phyloP scores from a whole-genome alignment of 2,797 vertebrate genomes.

The Bryconaethiops microstoma region DNA sequence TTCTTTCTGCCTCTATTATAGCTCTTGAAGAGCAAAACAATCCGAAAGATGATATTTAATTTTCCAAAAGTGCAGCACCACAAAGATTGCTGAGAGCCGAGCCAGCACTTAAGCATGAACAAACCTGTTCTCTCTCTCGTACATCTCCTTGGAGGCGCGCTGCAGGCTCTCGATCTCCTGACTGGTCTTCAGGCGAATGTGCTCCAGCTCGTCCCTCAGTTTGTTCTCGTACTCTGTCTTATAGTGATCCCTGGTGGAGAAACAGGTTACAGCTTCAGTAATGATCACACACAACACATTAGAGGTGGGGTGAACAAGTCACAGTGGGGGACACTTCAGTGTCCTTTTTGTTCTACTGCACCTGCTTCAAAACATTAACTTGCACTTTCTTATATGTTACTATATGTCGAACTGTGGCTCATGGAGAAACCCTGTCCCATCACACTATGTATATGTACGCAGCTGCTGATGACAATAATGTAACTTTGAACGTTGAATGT shows the following conservation, averaged over 20 bases:
- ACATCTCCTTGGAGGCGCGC: constrained; percentile 92
- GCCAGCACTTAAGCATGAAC: background rate
- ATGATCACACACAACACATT: background rate
- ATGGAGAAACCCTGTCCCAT: no score
- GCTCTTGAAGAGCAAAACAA: background rate
- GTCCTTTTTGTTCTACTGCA: no score
- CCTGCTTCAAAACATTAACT: no score
- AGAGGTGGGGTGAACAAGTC: background rate
- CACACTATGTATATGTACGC: no score
- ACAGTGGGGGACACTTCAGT: no score
- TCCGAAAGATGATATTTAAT: background rate
- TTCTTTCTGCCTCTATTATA: background rate
- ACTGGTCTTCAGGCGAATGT: constrained; percentile 89
- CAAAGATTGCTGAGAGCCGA: background rate
- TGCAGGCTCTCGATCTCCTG: constrained; percentile 94
- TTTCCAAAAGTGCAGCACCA: background rate
- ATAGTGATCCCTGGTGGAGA: constrained; percentile 84
- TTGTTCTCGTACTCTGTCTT: constrained; percentile 94
- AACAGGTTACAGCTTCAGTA: background rate
- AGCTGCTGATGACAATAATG: no score
- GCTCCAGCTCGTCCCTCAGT: constrained; percentile 89
- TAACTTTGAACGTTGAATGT: no score
- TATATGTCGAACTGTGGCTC: no score
- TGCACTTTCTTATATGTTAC: no score
- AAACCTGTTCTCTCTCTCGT: constrained; percentile 94